Evolutionary conservation across 2,888 invertebrate genomes (phyloP), one percentile per base, ranked within the genome.

Genomic region (Pherbina coryleti): DNA sequence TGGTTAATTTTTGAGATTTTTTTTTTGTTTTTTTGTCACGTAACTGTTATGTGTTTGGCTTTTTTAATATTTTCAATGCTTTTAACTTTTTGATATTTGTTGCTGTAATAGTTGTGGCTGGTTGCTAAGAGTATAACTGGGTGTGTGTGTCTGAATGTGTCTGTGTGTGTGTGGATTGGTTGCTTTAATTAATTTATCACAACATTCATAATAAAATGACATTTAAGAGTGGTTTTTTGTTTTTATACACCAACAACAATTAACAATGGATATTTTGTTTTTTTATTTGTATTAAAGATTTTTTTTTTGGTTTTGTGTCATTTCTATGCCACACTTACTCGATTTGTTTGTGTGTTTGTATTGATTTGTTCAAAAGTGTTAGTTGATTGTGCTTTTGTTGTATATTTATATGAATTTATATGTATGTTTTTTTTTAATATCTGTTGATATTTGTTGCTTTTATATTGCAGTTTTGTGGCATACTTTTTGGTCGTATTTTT

Each of bases 151-250:
- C 11, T 60, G 60, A 14, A 3, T 34, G 8, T n/a, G 25, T 62
- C 11, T 19, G 66, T n/a, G 66, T 37, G 66, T 66, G 19, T 34
- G 19, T 64, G n/a, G 34, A n/a, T n/a, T 19, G 57, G 25, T 57
- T 73, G 57, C 51, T 75, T 81, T 79, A 67, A 80, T 82, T 82
- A 84, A 84, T 79, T 79, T 85, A 85, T 85, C 84, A 84, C 84
- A 85, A 84, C 85, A 85, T 84, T 81, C 78, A 84, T 82, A 84
- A 82, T 84, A 22, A 37, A 67, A 67, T 83, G 62, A 74, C 71
- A 44, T 75, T 78, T 75, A 77, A 79, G 78, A 79, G 79, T 81
- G 62, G 44, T 66, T 79, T 79, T 76, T 78, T 67, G 70, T 76
- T 37, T 37, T 37, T 14, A 44, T 14, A 14, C 44, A 44, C 66